Percentiles rank a stretch among this genome's conserved stretches.
These are phyloP conservation scores for Pampusana beccarii DNA, from an alignment of 2,113 vertebrate species.

Conservation along the genomic window DNA sequence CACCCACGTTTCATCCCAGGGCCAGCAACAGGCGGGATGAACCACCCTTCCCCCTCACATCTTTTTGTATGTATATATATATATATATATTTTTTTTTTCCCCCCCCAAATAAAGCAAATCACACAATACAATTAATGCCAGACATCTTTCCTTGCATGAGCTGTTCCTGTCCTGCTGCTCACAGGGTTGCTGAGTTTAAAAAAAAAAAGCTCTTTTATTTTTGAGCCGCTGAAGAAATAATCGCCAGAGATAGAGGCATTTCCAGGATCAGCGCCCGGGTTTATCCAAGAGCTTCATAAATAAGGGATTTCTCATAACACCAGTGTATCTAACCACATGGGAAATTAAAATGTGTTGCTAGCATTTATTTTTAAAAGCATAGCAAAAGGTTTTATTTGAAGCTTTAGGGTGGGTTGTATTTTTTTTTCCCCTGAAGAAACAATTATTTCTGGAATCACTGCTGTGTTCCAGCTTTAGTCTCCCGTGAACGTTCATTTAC, in stretches of 20 bases:
- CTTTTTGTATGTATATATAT: neutral
- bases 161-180: neutral
- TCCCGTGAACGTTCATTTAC: neutral
- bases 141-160: neutral
- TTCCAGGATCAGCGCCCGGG: neutral
- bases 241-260: neutral
- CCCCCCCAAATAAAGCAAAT: neutral
- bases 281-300: neutral
- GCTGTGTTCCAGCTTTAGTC: conserved; percentile 11
- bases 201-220: neutral
- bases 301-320: neutral
- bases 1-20: fast-evolving
- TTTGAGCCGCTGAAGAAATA: neutral
- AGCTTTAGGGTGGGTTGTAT: neutral
- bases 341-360: conserved; percentile 57
- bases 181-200: fast-evolving
- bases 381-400: conserved; percentile 23
- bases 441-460: conserved; percentile 30
- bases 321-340: neutral
- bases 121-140: neutral
- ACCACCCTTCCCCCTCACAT: fast-evolving
- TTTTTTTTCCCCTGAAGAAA: neutral
- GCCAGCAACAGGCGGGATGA: neutral
- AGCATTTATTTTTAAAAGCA: conserved; percentile 45
- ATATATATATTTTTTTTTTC: too few species aligned